phyloP scores from a whole-genome alignment of 2,797 vertebrate genomes.

The Cuculus canorus region DNA sequence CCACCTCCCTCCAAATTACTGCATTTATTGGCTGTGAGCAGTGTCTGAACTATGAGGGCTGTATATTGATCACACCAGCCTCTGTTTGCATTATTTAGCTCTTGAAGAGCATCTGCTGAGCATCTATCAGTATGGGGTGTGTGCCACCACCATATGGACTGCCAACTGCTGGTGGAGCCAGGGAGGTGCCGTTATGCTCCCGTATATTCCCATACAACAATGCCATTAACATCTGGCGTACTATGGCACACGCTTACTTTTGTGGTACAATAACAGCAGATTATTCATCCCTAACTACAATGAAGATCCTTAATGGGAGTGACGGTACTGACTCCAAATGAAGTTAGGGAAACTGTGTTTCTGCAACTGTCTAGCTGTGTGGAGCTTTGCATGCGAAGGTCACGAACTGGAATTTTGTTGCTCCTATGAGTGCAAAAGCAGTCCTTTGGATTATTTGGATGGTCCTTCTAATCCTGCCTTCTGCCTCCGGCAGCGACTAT shows the following conservation, averaged over 20 bases:
- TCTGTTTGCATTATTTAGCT: slow-evolving; percentile 71
- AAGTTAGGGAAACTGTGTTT: not conserved
- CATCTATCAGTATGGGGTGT: slow-evolving; percentile 65
- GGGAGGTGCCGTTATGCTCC: slow-evolving; percentile 13
- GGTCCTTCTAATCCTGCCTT: not conserved
- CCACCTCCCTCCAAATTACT: not conserved
- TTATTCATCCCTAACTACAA: slow-evolving; percentile 54
- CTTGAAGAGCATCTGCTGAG: slow-evolving; percentile 69
- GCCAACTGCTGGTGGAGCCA: slow-evolving; percentile 62
- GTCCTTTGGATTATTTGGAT: not conserved
- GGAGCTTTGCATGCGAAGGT: fast-evolving
- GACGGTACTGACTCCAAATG: not conserved
- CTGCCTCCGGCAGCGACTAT: not conserved
- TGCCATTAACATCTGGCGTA: slow-evolving; percentile 50
- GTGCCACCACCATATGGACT: slow-evolving; percentile 62
- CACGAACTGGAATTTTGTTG: not conserved
- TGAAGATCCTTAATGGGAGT: not conserved
- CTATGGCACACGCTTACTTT: slow-evolving; percentile 26
- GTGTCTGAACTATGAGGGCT: slow-evolving; percentile 26
- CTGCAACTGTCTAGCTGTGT: not conserved
- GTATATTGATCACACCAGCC: slow-evolving; percentile 44
- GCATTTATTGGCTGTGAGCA: slow-evolving; percentile 40
- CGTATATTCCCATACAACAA: slow-evolving; percentile 40
- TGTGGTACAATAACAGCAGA: slow-evolving; percentile 9
- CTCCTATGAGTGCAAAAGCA: not conserved